A percentile compares a stretch with the other conserved stretches of the same genome.
These are phyloP conservation scores for Leucophenga maculata DNA, from an alignment of 2,888 invertebrate genomes.

Conservation along the genomic window DNA sequence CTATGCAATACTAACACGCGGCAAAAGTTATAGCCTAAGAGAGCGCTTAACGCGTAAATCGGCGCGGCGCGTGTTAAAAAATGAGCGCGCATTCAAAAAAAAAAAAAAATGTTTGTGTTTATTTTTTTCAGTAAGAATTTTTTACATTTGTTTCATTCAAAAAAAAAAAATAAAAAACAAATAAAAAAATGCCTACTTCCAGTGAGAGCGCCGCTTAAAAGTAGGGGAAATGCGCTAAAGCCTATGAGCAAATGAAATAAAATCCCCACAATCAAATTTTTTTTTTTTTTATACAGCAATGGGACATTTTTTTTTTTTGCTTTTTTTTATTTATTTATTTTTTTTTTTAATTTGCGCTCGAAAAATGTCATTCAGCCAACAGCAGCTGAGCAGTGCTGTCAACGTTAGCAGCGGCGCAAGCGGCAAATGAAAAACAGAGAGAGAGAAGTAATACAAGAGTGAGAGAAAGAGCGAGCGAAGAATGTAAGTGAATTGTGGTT, in stretches of 20 bases:
- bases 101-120: background rate
- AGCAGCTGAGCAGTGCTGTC: slow-evolving; percentile 23
- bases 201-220: background rate
- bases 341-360: slow-evolving; percentile 10
- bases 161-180: background rate
- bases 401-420: slow-evolving; percentile 28
- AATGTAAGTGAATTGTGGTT: slow-evolving; percentile 69
- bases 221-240: slow-evolving; percentile 7
- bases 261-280: background rate
- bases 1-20: slow-evolving; percentile 50
- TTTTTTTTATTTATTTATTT: slow-evolving; percentile 7
- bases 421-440: slow-evolving; percentile 17
- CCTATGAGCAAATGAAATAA: background rate
- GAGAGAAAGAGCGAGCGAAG: slow-evolving; percentile 30
- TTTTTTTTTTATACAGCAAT: slow-evolving; percentile 29
- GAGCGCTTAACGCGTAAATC: background rate
- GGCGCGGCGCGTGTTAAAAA: background rate
- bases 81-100: background rate
- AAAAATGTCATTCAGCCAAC: slow-evolving; percentile 23
- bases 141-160: background rate
- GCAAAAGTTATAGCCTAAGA: background rate
- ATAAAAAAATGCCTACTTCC: slow-evolving; percentile 9
- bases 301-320: slow-evolving; percentile 10
- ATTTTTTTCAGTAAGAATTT: background rate
- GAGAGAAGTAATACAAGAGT: too few relatives aligned